Conservation (phyloP, 2,888 invertebrate genomes). For the Nymphalis c-album region DNA sequence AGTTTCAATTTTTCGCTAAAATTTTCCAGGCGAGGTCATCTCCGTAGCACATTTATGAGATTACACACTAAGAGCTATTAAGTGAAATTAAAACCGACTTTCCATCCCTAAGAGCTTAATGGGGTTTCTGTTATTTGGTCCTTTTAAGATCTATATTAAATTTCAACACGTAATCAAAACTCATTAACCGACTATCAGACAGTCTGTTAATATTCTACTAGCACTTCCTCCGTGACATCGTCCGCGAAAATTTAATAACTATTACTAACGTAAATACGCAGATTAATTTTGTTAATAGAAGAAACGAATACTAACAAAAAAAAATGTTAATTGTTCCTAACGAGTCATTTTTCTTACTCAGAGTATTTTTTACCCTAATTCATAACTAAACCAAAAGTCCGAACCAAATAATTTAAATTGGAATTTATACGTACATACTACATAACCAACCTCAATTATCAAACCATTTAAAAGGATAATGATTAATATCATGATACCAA, state of each 20-base stretch:
- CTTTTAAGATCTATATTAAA: not conserved
- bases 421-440: no score
- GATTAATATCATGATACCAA: no score
- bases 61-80: not conserved
- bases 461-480: no score
- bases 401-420: no score
- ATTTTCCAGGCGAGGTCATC: not conserved
- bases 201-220: not conserved
- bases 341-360: not conserved
- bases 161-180: not conserved
- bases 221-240: no score
- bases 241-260: no score
- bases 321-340: not conserved
- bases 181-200: not conserved
- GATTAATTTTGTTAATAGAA: no score
- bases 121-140: not conserved
- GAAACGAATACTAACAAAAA: not conserved
- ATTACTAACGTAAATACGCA: no score
- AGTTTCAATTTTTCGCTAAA: no score
- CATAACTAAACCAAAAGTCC: no score
- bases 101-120: constrained; percentile 15
- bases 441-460: no score
- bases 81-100: constrained; percentile 9
- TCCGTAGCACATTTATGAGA: constrained; percentile 6
- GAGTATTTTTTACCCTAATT: no score